Evolutionary conservation across 2,888 invertebrate species (phyloP), one percentile per base, ranked within the genome.

Genomic region (Drosophila borborema): DNA sequence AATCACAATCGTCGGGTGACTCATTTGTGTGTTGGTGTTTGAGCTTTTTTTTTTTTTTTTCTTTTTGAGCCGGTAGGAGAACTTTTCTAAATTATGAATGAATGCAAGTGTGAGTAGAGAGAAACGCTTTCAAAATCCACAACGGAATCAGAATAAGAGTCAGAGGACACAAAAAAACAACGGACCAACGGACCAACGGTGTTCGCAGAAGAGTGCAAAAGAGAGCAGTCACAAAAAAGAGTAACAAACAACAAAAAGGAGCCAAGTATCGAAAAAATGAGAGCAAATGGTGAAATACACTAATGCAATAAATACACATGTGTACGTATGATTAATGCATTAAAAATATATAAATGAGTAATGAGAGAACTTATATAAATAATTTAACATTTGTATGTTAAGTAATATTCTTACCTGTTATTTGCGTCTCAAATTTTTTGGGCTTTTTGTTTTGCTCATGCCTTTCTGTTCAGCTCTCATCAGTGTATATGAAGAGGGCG

Each of bases 1-100:
- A 76, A 78, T 82, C 72, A 72, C 60, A 43, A 67, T 3, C 51
- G 51, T 51, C 34, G 18, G 12, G 8, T 51, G 51, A 51, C 14
- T 51, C 51, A 51, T 36, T 67, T 71, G 64, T 60, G 49, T 60
- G 48, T 68, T 60, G 74, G 65, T 69, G 63, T 67, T 58, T 54
- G 58, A 51, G 77, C 56, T 74, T 85, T 82, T 20, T 20, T 20
- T 20, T 20, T 20, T 20, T 80, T 72, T 77, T 20, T 75, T 71
- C 66, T 6, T 45, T 12, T 71, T 77, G 53, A 60, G 62, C 20
- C 54, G 59, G 38, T 59, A 69, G 53, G 70, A 72, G 77, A 79
- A 84, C 72, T 72, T n/a, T 78, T 72, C 16, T 69, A 69, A 72
- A 72, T 74, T 72, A 83, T 83, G 83, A 85, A 84, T 86, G 86